phyloP scores from a whole-genome alignment of 2,888 invertebrate genomes.

The Stenolophus ochropezus region DNA sequence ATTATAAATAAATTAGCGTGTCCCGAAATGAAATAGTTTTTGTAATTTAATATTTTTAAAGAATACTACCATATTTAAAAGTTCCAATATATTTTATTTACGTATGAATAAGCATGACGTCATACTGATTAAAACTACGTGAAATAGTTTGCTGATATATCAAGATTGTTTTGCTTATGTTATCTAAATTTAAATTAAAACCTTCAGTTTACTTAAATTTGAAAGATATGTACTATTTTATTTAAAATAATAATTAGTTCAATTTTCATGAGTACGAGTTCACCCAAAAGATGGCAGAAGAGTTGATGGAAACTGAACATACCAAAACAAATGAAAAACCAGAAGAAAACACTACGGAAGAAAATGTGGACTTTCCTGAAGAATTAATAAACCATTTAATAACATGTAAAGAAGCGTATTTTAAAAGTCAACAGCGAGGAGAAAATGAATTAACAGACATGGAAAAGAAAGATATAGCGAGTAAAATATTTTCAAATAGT shows the following conservation, averaged over 20 bases:
- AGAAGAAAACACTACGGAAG: slow-evolving; percentile 27
- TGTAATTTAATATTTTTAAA: background rate
- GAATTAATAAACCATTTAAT: slow-evolving; percentile 79
- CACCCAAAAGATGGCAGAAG: slow-evolving; percentile 43
- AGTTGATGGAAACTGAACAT: slow-evolving; percentile 17
- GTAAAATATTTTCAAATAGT: slow-evolving; percentile 79
- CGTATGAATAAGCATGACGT: slow-evolving; percentile 5
- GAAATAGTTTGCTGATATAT: slow-evolving; percentile 1
- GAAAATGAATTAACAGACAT: slow-evolving; percentile 82
- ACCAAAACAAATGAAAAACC: slow-evolving; percentile 36
- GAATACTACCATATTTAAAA: background rate
- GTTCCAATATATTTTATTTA: slow-evolving; percentile 31
- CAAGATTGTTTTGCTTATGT: slow-evolving; percentile 1
- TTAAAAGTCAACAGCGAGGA: slow-evolving; percentile 88
- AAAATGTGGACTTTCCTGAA: slow-evolving; percentile 70
- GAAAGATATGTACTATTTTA: background rate
- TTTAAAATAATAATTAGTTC: background rate
- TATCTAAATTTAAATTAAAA: background rate
- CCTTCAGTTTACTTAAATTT: background rate
- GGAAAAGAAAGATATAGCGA: slow-evolving; percentile 84
- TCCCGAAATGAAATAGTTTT: background rate
- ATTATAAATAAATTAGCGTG: background rate
- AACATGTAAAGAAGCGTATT: slow-evolving; percentile 78
- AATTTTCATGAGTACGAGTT: slow-evolving; percentile 10
- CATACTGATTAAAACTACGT: background rate